These are phyloP conservation scores for Brachionus rubens DNA, from an alignment of 1,140 invertebrate species.

Conservation along the genomic window DNA sequence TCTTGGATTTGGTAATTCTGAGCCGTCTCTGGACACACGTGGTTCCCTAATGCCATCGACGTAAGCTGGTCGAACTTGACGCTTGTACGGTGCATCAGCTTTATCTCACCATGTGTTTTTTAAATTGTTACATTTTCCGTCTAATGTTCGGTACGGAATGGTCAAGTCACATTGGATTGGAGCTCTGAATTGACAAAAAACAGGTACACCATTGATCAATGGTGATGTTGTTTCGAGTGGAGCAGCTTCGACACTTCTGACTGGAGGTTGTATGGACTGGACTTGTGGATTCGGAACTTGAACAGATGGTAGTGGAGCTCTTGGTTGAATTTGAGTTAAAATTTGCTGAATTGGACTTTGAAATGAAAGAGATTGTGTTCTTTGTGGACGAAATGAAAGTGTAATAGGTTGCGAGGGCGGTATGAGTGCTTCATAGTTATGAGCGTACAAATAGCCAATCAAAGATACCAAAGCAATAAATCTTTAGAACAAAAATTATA, in stretches of 20 bases:
- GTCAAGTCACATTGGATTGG: slow-evolving; percentile 45
- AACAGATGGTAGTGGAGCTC: neutral
- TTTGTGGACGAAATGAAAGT: neutral
- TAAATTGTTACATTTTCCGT: slow-evolving; percentile 85
- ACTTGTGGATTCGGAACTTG: neutral
- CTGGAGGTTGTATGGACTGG: neutral
- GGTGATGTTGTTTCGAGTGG: neutral
- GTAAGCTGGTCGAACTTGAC: slow-evolving; percentile 75
- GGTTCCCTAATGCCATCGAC: slow-evolving; percentile 51
- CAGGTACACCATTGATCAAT: neutral
- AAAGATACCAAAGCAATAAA: neutral
- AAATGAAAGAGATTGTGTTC: neutral
- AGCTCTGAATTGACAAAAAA: neutral
- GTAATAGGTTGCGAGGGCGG: neutral
- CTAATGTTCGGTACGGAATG: slow-evolving; percentile 66
- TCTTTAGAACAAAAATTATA: neutral
- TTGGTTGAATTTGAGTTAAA: neutral
- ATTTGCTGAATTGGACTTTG: slow-evolving; percentile 3
- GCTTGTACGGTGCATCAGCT: slow-evolving; percentile 71
- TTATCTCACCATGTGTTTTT: slow-evolving; percentile 71
- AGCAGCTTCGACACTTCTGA: neutral
- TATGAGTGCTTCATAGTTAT: neutral
- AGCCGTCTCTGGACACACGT: neutral
- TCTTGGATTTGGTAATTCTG: slow-evolving; percentile 22
- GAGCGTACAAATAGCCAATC: neutral